These are phyloP conservation scores for Nemotelus pantherinus DNA, from an alignment of 2,888 invertebrate species.

Conservation along the genomic window DNA sequence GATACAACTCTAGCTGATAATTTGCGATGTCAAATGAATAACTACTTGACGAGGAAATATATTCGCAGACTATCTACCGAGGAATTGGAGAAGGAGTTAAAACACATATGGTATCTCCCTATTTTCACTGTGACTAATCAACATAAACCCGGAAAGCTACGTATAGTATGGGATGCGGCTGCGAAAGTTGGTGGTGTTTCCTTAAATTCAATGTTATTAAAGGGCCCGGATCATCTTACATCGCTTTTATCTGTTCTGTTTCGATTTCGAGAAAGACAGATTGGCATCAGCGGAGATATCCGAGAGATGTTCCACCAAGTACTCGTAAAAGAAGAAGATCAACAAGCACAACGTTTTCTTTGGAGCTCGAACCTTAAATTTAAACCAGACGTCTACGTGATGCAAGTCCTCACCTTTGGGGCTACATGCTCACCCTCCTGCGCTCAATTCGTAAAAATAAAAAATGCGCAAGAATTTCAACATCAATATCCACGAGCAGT, in stretches of 20 bases:
- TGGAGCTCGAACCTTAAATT: too few relatives aligned
- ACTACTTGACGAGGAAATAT: background rate
- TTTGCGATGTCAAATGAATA: background rate
- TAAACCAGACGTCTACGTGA: too few relatives aligned
- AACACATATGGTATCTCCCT: background rate
- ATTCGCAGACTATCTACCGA: background rate
- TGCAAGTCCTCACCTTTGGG: too few relatives aligned
- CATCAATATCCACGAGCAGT: background rate
- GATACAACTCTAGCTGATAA: background rate
- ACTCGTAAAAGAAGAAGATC: too few relatives aligned
- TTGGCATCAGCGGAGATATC: background rate
- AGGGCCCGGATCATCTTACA: too few relatives aligned
- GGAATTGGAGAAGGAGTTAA: background rate
- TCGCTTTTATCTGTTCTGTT: too few relatives aligned
- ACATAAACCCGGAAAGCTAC: background rate
- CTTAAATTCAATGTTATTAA: background rate
- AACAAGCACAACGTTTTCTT: too few relatives aligned
- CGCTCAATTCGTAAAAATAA: background rate
- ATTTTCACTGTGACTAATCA: background rate
- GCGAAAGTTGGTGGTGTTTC: background rate
- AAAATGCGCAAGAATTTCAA: background rate
- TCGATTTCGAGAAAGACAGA: background rate
- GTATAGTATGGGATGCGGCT: background rate
- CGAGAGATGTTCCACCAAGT: background rate
- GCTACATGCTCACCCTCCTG: too few relatives aligned